Percentiles rank a stretch among this genome's conserved stretches.
Evolutionary conservation across 2,888 invertebrate genomes (phyloP).

Genomic region (Mythimna albipuncta): DNA sequence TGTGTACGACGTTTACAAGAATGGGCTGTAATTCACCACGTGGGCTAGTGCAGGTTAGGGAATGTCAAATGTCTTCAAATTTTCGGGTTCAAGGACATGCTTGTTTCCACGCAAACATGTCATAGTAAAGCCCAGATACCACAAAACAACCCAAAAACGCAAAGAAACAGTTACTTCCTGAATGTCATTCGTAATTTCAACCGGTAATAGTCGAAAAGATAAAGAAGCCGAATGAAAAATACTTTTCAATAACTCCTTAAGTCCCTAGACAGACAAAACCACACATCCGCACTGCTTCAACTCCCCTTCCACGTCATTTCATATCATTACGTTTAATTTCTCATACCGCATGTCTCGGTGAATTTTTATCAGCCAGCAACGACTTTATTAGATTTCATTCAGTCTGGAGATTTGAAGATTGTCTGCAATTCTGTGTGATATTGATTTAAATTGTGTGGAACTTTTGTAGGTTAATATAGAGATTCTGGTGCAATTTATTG

Average conservation of each 20-base stretch:
- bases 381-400: slow-evolving; percentile 84
- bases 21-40: too few relatives aligned
- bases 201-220: neutral
- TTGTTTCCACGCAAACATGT: too few relatives aligned
- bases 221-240: slow-evolving; percentile 1
- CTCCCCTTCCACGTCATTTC: slow-evolving; percentile 78
- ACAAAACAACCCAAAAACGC: neutral
- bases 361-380: slow-evolving; percentile 78
- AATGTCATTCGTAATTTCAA: neutral
- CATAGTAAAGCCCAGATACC: too few relatives aligned
- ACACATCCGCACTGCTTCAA: slow-evolving; percentile 50
- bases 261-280: slow-evolving; percentile 39
- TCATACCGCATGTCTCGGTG: slow-evolving; percentile 80
- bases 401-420: slow-evolving; percentile 77
- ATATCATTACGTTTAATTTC: slow-evolving; percentile 83
- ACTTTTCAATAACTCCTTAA: slow-evolving; percentile 24
- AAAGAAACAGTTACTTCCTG: neutral
- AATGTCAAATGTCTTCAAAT: too few relatives aligned
- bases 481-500: neutral
- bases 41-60: too few relatives aligned
- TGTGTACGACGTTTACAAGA: too few relatives aligned
- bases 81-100: too few relatives aligned
- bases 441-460: slow-evolving; percentile 52
- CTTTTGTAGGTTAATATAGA: slow-evolving; percentile 12
- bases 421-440: slow-evolving; percentile 64